phyloP scores from a whole-genome alignment of 1,140 invertebrate species.

The Dryas iulia region DNA sequence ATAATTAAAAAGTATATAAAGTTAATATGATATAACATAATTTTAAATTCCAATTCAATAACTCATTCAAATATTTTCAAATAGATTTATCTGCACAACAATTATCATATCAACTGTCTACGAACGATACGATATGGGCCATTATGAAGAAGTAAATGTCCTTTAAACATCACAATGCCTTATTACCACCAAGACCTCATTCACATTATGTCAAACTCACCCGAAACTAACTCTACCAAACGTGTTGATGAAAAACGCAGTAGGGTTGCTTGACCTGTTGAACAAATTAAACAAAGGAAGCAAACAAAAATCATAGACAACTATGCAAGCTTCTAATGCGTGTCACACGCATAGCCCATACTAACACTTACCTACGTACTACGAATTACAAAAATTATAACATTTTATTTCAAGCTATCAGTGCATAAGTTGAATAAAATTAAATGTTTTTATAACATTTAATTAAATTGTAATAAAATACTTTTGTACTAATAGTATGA shows the following conservation, averaged over 20 bases:
- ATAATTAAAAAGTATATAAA: no score
- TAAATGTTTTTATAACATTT: neutral
- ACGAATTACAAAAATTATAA: neutral
- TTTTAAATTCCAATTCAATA: no score
- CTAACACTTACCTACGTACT: constrained; percentile 13
- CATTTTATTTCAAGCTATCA: neutral
- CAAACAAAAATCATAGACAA: constrained; percentile 63
- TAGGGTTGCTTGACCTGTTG: constrained; percentile 86
- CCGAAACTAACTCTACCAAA: constrained; percentile 85
- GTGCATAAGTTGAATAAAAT: neutral
- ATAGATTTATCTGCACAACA: neutral
- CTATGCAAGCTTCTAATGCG: constrained; percentile 63
- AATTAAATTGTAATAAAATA: neutral
- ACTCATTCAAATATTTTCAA: neutral
- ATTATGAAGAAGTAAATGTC: constrained; percentile 61
- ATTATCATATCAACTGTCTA: neutral
- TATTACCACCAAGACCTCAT: constrained; percentile 75
- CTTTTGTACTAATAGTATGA: neutral
- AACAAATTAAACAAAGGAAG: constrained; percentile 81
- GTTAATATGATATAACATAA: no score
- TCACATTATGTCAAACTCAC: constrained; percentile 83
- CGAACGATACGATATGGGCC: constrained; percentile 44
- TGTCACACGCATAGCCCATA: constrained; percentile 44
- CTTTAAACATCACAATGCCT: constrained; percentile 75
- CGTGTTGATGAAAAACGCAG: constrained; percentile 86